Evolutionary conservation across 1,140 invertebrate species (phyloP), one percentile per base, ranked within the genome.

Genomic region (Elysia chlorotica): DNA sequence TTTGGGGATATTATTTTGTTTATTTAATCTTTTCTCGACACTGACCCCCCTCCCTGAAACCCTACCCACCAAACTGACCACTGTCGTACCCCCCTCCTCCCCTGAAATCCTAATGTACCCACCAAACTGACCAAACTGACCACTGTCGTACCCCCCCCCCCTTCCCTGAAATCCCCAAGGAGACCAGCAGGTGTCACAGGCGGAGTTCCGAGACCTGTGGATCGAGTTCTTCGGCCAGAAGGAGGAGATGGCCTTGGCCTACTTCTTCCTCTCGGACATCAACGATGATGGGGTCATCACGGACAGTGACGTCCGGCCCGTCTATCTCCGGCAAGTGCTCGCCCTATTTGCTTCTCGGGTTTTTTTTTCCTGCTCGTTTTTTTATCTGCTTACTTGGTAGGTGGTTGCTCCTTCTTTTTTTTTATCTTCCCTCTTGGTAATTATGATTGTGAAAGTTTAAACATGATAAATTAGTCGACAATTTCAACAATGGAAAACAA

Each of bases 241-340:
- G 21, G 1, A 61, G 10, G 68, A 70, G 36, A 37, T 38, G 33
- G 3, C 38, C 56, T 30, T 17, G 2, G 68, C 68, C 23, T 70
- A 70, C 23, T 70, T 70, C 56, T 70, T 70, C 35, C 68, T 70
- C 54, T 4, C 68, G 4, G 68, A 70, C 36, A 21, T 70, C 1
- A 33, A 70, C 30, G 68, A 38, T 1, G 38, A 70, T 36, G 68
- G 68, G 0, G 38, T 38, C 53, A 36, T 70, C 31, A 31, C 38
- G 4, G n/a, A 30, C 17, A 23, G 5, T 21, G 68, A 70, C 36
- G n/a, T 2, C 35, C 23, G 23, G 6, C 2, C 6, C 31, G 41
- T 41, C 4, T 70, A 10, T 33, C 33, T 38, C 56, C 36, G 68
- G 68, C 57, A 68, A 10, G 2, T 2, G 3, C n/a, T 56, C 19